Percentiles rank a stretch among this genome's conserved stretches.
Evolutionary conservation across 2,797 vertebrate species (phyloP).

Genomic region (Rhynchotus rufescens): DNA sequence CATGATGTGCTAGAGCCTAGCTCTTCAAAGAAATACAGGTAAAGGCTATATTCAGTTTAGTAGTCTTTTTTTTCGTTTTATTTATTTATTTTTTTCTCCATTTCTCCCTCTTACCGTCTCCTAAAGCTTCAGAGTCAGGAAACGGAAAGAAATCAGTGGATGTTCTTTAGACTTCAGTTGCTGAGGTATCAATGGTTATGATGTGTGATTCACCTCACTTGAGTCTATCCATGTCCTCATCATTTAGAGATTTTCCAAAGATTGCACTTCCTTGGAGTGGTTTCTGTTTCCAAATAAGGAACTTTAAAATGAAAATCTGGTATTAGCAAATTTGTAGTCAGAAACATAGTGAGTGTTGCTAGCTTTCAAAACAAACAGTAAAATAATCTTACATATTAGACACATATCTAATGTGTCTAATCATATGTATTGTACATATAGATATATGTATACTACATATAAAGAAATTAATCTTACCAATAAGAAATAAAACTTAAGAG

Average conservation of each 20-base stretch:
- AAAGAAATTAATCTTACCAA: background rate
- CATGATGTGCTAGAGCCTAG: background rate
- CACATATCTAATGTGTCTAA: no score
- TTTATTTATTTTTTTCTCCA: background rate
- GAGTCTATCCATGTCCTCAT: background rate
- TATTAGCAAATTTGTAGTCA: background rate
- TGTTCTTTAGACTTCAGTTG: conserved; percentile 37
- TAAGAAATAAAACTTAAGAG: background rate
- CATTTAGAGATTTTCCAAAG: background rate
- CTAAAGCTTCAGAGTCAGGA: background rate
- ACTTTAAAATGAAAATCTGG: background rate
- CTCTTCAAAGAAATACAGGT: background rate
- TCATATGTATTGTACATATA: no score
- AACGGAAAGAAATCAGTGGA: conserved; percentile 32
- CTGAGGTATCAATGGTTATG: conserved; percentile 32
- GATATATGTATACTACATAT: no score
- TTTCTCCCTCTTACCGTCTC: background rate
- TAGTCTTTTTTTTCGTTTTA: background rate
- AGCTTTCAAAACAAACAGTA: background rate
- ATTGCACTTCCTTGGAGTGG: background rate
- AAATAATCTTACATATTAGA: no score
- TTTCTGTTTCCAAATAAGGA: background rate
- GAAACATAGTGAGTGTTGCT: background rate
- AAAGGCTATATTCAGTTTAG: background rate
- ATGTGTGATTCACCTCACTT: conserved; percentile 30